phyloP scores from a whole-genome alignment of 2,888 invertebrate species.

The Agriopis leucophaearia region DNA sequence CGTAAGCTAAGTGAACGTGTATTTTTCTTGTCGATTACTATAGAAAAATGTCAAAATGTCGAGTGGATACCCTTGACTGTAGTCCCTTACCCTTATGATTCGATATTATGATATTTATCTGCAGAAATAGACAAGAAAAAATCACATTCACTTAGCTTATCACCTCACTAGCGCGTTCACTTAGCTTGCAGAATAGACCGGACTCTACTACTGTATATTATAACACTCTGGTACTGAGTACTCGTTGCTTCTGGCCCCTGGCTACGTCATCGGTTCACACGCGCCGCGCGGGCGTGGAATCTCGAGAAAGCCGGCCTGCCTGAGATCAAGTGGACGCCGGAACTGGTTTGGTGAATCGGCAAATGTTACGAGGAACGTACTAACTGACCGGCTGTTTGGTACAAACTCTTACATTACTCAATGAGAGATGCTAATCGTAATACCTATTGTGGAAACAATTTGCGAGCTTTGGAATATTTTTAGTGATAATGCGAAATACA shows the following conservation, averaged over 20 bases:
- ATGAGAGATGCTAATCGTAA: slow-evolving; percentile 19
- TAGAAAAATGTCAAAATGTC: too few species aligned
- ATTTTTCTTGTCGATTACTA: too few species aligned
- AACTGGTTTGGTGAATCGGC: slow-evolving; percentile 58
- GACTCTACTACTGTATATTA: background rate
- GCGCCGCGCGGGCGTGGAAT: slow-evolving; percentile 71
- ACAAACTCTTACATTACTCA: slow-evolving; percentile 26
- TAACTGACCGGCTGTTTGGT: slow-evolving; percentile 30
- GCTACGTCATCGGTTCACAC: slow-evolving; percentile 65
- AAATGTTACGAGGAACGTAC: slow-evolving; percentile 41
- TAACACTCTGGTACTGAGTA: background rate
- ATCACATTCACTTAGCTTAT: too few species aligned
- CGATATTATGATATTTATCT: too few species aligned
- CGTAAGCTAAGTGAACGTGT: too few species aligned
- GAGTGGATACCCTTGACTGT: too few species aligned
- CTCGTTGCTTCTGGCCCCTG: slow-evolving; percentile 36
- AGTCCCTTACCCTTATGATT: too few species aligned
- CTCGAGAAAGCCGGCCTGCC: slow-evolving; percentile 84
- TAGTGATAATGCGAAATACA: background rate
- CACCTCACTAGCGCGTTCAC: too few species aligned
- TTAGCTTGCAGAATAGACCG: too few species aligned
- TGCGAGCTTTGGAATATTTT: too few species aligned
- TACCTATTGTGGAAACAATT: background rate
- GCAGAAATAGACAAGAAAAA: too few species aligned
- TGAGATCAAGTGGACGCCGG: slow-evolving; percentile 76